Evolutionary conservation across 92 coral and sea anemone species (phyloP), one percentile per base, ranked within the genome.

Genomic region (Diadumene lineata): DNA sequence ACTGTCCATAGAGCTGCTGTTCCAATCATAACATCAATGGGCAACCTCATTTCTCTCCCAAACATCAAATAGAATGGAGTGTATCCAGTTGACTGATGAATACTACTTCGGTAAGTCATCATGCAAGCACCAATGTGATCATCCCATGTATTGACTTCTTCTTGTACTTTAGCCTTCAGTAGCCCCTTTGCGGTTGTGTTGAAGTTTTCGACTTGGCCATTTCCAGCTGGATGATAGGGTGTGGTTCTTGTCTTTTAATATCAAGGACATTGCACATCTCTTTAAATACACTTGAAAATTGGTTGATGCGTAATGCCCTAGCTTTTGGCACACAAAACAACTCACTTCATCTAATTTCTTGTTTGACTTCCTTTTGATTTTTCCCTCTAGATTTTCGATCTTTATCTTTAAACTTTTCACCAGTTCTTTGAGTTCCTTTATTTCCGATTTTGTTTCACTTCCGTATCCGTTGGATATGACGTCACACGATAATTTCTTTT

Each of bases 91-190:
- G 82, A 76, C 9, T 56, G 8, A 50, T 82, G 79, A 8, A 68
- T 76, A 34, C 82, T 82, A 38, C 87, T 76, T 13, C 82, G 21
- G 57, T 82, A 82, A 16, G 87, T 72, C 87, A 82, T 77, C 83
- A 82, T 56, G 46, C 77, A 62, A 7, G 53, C 21, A 13, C 51
- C 77, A 19, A 75, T 7, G 34, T 75, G 82, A 28, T 46, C 16
- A 31, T 60, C 86, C 79, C 82, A 53, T 11, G 0, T 0, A 16
- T 57, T 58, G 25, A 63, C 48, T 28, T 79, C 48, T 2, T 72
- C 79, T 34, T 61, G 78, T 22, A 79, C 60, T 23, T 58, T 0
- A 8, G 64, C 43, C 71, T 72, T 70, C 44, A 84, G 62, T 24
- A 83, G 26, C 9, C 65, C 57, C 46, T 70, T 70, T 38, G 70